Conservation (phyloP, 1,140 invertebrate species). For the Nasonia giraulti region DNA sequence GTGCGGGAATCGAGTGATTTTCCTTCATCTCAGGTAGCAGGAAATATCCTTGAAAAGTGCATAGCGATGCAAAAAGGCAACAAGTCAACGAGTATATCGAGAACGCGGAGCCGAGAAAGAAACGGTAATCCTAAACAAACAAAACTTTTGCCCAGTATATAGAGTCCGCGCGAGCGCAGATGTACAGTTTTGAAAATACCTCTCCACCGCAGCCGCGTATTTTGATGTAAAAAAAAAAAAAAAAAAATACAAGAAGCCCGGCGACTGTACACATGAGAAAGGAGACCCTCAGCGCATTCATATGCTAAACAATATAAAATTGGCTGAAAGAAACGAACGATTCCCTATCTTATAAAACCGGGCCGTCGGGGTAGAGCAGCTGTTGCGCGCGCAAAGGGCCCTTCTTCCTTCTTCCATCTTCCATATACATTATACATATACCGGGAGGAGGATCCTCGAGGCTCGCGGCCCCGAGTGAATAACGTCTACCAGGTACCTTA, state of each 20-base stretch:
- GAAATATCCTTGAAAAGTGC: too few species aligned
- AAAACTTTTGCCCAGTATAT: too few species aligned
- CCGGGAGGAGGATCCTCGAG: not conserved
- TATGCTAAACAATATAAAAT: conserved; percentile 73
- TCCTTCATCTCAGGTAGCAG: too few species aligned
- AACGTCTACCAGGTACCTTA: not conserved
- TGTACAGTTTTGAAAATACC: too few species aligned
- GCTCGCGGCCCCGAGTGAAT: not conserved
- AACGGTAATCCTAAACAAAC: too few species aligned
- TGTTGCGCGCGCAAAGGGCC: not conserved
- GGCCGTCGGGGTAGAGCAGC: conserved; percentile 13
- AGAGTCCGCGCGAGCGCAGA: too few species aligned
- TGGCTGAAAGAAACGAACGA: conserved; percentile 68
- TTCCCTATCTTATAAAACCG: conserved; percentile 66
- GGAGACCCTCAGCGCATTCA: conserved; percentile 63
- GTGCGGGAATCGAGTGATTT: too few species aligned
- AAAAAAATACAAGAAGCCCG: not conserved
- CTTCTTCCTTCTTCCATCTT: not conserved
- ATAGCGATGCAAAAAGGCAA: too few species aligned
- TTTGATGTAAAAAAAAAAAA: not conserved
- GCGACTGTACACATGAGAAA: conserved; percentile 51
- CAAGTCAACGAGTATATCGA: too few species aligned
- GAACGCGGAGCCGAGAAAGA: too few species aligned
- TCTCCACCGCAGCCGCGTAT: too few species aligned
- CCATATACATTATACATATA: not conserved